Conservation (phyloP, 2,888 invertebrate species). For the Nemapogon koenigi region DNA sequence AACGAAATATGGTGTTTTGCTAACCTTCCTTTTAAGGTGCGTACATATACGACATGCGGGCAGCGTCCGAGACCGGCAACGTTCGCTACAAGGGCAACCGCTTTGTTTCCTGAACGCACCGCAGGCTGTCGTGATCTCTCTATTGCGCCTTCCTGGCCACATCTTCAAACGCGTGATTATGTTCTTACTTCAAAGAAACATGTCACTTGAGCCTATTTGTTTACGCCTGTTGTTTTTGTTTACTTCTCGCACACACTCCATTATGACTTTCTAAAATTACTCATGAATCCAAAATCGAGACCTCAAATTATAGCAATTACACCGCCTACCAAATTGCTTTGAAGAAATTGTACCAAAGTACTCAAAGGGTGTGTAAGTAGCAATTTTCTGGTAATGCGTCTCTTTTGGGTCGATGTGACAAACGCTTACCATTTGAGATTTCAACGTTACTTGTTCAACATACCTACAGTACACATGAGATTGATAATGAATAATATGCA, state of each 20-base stretch:
- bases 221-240: background rate
- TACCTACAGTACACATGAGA: no score
- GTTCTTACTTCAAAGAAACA: background rate
- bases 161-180: background rate
- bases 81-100: constrained; percentile 42
- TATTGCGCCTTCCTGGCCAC: constrained; percentile 1
- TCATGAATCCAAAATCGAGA: no score
- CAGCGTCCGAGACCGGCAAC: constrained; percentile 17
- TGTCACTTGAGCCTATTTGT: background rate
- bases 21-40: constrained; percentile 30
- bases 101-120: constrained; percentile 42
- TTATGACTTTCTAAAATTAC: no score
- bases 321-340: background rate
- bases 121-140: constrained; percentile 1
- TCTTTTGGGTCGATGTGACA: constrained; percentile 3
- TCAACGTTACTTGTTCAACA: constrained; percentile 14
- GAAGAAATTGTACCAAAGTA: background rate
- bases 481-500: no score
- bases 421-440: constrained; percentile 17
- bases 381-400: constrained; percentile 6
- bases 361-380: constrained; percentile 2
- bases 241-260: no score
- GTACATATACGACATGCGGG: constrained; percentile 17
- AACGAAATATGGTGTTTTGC: constrained; percentile 24
- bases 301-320: background rate